Evolutionary conservation across 2,888 invertebrate species (phyloP).

Genomic region (Meloe dianella): DNA sequence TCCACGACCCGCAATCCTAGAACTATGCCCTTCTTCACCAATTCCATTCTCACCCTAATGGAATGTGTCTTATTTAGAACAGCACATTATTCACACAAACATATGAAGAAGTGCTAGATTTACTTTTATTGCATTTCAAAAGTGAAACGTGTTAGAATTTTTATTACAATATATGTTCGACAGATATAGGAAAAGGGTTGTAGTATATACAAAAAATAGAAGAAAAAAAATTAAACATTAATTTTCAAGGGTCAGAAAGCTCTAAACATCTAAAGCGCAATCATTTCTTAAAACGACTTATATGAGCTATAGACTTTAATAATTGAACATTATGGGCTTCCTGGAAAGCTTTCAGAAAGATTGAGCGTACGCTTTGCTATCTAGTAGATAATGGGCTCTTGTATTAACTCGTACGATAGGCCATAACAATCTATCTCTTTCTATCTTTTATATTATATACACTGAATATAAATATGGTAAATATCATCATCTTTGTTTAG

Average conservation of each 20-base stretch:
- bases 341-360: conserved; percentile 59
- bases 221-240: conserved; percentile 56
- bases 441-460: not conserved
- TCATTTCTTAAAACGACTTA: conserved; percentile 60
- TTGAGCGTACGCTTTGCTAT: conserved; percentile 53
- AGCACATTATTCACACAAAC: conserved; percentile 45
- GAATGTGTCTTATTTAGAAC: conserved; percentile 53
- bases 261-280: conserved; percentile 47
- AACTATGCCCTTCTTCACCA: conserved; percentile 51
- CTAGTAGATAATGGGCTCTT: conserved; percentile 49
- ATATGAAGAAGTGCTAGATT: conserved; percentile 43
- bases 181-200: no score
- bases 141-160: conserved; percentile 18
- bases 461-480: not conserved
- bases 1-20: conserved; percentile 53
- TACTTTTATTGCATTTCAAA: conserved; percentile 44
- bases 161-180: conserved; percentile 12
- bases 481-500: conserved; percentile 6
- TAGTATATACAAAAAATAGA: not conserved
- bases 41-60: conserved; percentile 38
- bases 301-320: conserved; percentile 61
- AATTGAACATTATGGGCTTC: conserved; percentile 60
- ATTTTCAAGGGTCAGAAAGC: conserved; percentile 47
- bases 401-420: conserved; percentile 45
- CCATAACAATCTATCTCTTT: conserved; percentile 5